Conservation (phyloP, 1,140 invertebrate species). For the Leptonema lineaticorne region DNA sequence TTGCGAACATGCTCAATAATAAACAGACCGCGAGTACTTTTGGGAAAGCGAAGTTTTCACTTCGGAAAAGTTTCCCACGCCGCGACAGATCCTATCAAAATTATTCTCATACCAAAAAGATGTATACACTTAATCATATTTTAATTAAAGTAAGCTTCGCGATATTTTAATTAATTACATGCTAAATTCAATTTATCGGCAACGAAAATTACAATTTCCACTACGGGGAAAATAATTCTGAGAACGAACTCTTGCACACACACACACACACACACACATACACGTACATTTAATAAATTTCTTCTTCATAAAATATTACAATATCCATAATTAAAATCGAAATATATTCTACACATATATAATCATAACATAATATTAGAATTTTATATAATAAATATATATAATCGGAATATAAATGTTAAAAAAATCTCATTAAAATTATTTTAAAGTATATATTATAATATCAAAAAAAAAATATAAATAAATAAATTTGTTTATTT, state of each 20-base stretch:
- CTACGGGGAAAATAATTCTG: background rate
- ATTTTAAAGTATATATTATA: no score
- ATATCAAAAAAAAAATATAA: no score
- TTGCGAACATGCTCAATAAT: no score
- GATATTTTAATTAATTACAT: conserved; percentile 22
- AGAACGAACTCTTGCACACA: background rate
- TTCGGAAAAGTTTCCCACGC: background rate
- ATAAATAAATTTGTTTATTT: no score
- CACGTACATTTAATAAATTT: background rate
- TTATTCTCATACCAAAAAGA: background rate
- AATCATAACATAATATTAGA: background rate
- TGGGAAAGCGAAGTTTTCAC: background rate
- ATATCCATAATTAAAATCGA: background rate
- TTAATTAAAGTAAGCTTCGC: conserved; percentile 9
- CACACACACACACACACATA: background rate
- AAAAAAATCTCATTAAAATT: no score
- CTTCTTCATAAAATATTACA: background rate
- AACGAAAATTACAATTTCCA: conserved; percentile 14
- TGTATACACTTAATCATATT: conserved; percentile 1
- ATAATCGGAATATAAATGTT: no score
- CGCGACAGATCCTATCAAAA: background rate
- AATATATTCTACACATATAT: background rate
- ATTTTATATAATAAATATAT: background rate
- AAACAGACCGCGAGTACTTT: no score
- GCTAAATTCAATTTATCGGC: conserved; percentile 16